phyloP scores from a whole-genome alignment of 2,888 invertebrate species.

The Parasteatoda lunata region DNA sequence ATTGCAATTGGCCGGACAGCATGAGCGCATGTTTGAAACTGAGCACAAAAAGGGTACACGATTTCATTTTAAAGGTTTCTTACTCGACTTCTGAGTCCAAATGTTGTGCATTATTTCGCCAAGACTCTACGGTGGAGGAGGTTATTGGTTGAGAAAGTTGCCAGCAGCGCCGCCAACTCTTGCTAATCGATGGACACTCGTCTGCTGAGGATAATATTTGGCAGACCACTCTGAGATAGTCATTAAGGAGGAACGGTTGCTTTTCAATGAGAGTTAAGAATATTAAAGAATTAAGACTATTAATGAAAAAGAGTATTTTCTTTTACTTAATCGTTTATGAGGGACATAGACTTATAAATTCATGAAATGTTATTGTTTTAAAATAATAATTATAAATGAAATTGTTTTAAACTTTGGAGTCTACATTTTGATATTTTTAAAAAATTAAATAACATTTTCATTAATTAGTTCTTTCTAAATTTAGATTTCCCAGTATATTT shows the following conservation, averaged over 20 bases:
- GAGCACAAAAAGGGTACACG: slow-evolving; percentile 5
- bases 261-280: not conserved
- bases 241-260: not conserved
- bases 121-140: not conserved
- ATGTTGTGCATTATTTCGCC: slow-evolving; percentile 37
- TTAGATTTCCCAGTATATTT: too few relatives aligned
- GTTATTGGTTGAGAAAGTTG: slow-evolving; percentile 4
- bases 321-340: not conserved
- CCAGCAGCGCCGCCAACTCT: slow-evolving; percentile 24
- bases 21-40: slow-evolving; percentile 31
- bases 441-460: too few relatives aligned
- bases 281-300: not conserved
- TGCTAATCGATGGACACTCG: slow-evolving; percentile 46
- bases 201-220: slow-evolving; percentile 16
- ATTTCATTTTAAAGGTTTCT: slow-evolving; percentile 45
- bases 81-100: slow-evolving; percentile 20
- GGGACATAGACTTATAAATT: not conserved
- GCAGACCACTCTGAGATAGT: not conserved
- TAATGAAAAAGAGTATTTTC: not conserved
- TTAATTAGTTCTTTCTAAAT: too few relatives aligned
- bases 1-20: not conserved
- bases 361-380: not conserved
- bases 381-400: not conserved
- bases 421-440: too few relatives aligned
- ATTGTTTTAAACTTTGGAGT: not conserved